A percentile compares a stretch with the other conserved stretches of the same genome.
These are phyloP conservation scores for Synanthedon vespiformis DNA, from an alignment of 2,888 invertebrate genomes.

Conservation along the genomic window DNA sequence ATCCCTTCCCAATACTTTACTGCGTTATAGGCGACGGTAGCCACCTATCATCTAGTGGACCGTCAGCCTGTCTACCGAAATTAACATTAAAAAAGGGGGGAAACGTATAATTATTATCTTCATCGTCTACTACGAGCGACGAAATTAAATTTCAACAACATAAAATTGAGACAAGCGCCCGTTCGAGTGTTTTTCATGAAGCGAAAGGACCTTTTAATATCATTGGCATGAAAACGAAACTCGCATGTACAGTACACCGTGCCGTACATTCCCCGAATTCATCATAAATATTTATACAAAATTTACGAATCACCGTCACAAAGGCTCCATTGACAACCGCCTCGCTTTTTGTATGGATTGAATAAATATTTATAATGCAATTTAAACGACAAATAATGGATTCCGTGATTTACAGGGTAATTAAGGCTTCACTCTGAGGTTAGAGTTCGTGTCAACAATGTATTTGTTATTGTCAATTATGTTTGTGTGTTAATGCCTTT, in stretches of 20 bases:
- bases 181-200: background rate
- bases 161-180: background rate
- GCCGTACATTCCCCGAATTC: constrained; percentile 8
- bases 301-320: constrained; percentile 9
- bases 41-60: too few relatives aligned
- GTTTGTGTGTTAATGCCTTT: background rate
- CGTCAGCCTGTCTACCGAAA: too few relatives aligned
- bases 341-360: constrained; percentile 1
- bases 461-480: background rate
- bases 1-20: too few relatives aligned
- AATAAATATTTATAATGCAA: constrained; percentile 1
- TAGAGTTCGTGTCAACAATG: background rate
- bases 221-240: constrained; percentile 14
- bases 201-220: constrained; percentile 2
- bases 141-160: background rate
- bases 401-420: constrained; percentile 7
- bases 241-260: constrained; percentile 3
- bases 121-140: too few relatives aligned
- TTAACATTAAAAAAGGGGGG: too few relatives aligned
- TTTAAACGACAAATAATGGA: constrained; percentile 1
- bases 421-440: background rate
- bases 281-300: constrained; percentile 13
- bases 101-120: background rate
- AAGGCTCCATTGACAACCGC: background rate
- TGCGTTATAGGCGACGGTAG: too few relatives aligned